phyloP scores from a whole-genome alignment of 2,113 vertebrate genomes.

The Hemicordylus capensis region DNA sequence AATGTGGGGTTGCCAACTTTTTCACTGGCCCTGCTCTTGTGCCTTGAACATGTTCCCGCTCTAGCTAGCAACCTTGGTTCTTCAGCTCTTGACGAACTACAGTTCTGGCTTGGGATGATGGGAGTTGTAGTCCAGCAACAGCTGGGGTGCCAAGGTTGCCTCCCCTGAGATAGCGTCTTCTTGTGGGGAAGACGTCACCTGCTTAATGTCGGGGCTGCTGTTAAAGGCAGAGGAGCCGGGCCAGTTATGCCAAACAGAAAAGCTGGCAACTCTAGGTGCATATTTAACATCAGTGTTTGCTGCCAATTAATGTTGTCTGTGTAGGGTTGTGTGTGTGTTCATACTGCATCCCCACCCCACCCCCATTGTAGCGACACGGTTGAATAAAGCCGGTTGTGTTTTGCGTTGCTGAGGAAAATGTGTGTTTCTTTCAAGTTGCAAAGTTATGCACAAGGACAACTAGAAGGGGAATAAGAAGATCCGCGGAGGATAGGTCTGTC shows the following conservation, averaged over 20 bases:
- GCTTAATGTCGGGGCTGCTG: background rate
- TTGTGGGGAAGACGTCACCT: too few relatives aligned
- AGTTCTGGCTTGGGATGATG: too few relatives aligned
- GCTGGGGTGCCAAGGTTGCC: too few relatives aligned
- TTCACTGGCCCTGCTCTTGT: background rate
- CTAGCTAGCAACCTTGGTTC: too few relatives aligned
- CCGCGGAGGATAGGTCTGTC: too few relatives aligned
- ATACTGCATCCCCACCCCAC: background rate
- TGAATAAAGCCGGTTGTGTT: constrained; percentile 60
- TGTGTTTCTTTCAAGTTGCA: constrained; percentile 25
- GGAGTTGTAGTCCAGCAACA: too few relatives aligned
- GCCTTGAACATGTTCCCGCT: too few relatives aligned
- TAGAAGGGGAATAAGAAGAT: too few relatives aligned
- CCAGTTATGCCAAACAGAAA: background rate
- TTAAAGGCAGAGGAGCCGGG: background rate
- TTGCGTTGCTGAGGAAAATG: background rate
- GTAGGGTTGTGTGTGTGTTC: background rate
- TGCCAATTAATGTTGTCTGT: background rate
- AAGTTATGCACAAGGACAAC: rapidly evolving
- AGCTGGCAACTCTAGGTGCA: background rate
- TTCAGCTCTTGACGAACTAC: too few relatives aligned
- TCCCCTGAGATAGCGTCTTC: too few relatives aligned
- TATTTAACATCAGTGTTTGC: background rate
- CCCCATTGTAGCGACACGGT: constrained; percentile 35
- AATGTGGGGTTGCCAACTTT: background rate